Evolutionary conservation across 2,113 vertebrate species (phyloP), one percentile per base, ranked within the genome.

Genomic region (Azemiops feae): DNA sequence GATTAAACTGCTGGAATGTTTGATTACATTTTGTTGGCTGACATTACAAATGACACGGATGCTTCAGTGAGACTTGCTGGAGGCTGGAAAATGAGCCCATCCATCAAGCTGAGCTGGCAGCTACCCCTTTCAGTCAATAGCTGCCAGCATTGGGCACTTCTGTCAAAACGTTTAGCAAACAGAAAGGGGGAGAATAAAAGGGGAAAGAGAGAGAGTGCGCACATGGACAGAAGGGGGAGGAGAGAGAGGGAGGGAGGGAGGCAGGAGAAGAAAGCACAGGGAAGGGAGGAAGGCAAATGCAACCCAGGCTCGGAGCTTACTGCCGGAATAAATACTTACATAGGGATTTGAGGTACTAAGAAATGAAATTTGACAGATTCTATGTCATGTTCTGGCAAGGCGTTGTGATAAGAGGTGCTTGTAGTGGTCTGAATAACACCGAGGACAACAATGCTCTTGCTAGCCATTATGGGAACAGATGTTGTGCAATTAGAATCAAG

Each of bases 1-100:
- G 99, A 99, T 99, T 99, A 99, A 99, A 99, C 99, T 99, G 98
- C 99, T 99, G 99, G 99, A 99, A 99, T 99, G 99, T 99, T 99
- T 99, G 99, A 99, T 99, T 99, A 99, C 99, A 99, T 99, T 99
- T 99, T 99, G 99, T 99, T 99, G 99, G 99, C 99, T 99, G 99
- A 99, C 99, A 99, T 99, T 99, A 99, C 99, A 99, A 99, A 99
- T 99, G 99, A 99, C 99, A 99, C 98, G 99, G 98, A 98, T 98
- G 99, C 99, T 99, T 99, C 98, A 98, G 98, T 98, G 98, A 99
- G 99, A 99, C 99, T 99, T 98, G 99, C 99, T 99, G 99, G 98
- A 98, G 99, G 99, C 98, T 98, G 98, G 98, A 99, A 99, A 99
- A 99, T 99, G 99, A 99, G 99, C 98, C 99, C 98, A 99, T 99